Conservation (phyloP, 35 echinoderm and acorn worm genomes). For the Eucidaris tribuloides region DNA sequence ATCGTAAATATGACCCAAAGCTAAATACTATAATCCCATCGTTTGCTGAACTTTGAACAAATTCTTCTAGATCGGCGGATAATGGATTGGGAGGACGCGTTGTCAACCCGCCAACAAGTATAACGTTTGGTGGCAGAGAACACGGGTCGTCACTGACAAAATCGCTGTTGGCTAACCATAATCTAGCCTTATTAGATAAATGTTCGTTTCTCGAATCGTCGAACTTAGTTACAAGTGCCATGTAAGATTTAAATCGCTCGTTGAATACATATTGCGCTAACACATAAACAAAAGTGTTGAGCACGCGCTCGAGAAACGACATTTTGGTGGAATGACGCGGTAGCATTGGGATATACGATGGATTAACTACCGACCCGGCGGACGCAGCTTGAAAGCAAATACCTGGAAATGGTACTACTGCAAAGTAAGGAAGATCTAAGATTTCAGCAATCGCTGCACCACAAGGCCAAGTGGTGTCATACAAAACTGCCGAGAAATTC, state of each 20-base stretch:
- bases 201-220: too few species aligned
- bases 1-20: background rate
- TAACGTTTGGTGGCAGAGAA: background rate
- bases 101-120: background rate
- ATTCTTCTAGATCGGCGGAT: background rate
- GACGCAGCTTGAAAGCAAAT: background rate
- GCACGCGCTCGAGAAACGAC: background rate
- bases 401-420: background rate
- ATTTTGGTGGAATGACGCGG: background rate
- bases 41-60: background rate
- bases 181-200: background rate
- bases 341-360: background rate
- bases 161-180: conserved; percentile 19
- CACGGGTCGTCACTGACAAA: conserved; percentile 6
- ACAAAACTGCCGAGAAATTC: background rate
- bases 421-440: background rate
- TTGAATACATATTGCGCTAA: too few species aligned
- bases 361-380: conserved; percentile 4
- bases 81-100: background rate
- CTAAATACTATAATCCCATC: background rate
- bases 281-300: background rate
- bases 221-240: too few species aligned
- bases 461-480: background rate
- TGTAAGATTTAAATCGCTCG: too few species aligned
- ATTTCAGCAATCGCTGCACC: background rate